Base-by-base conservation (phyloP, 2,888 invertebrate genomes). In the Coremacera marginata region DNA sequence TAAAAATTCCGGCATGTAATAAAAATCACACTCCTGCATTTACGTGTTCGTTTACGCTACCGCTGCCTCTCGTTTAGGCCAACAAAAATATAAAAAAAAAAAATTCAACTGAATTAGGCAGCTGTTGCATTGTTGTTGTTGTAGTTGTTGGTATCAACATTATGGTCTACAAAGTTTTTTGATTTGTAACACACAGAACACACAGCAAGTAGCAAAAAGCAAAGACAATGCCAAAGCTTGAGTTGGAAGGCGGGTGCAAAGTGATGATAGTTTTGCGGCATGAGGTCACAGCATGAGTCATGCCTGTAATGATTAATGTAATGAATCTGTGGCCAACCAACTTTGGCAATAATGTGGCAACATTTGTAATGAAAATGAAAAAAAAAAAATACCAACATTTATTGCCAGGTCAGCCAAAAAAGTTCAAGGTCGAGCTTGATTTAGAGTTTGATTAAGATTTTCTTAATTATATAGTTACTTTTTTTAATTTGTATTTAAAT, bases 121-220 rank as follows among this genome's bases (percentile, higher is more conserved):
- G 63, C 63, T 65, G 63, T 65, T 65, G 63, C 63, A 14, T 11
- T 60, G 60, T 60, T 60, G 60, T 60, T 60, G 60, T 60, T 57
- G n/a, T 5, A 34, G 63, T 31, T 31, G 31, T n/a, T 31, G 31
- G 9, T 34, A 7, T 34, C 25, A 34, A 65, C 63, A 65, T 65
- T 65, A 65, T 65, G 63, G 63, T 65, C 63, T 65, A 34, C 27
- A 65, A 65, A 65, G 63, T 65, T 65, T 65, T 65, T 65, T 34
- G 63, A 65, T 70, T 70, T 68, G 49, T 27, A 52, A 51, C 49
- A 70, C 27, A n/a, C 5, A 51, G 27, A 62, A 25, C 5, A 14
- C 31, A 16, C 16, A 22, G 27, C 5, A 22, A 62, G 16, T 4
- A 62, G 11, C 62, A 19, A 9, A 9, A 11, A 55, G 8, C 22